Conservation (phyloP, 1,140 invertebrate species). For the Ganaspis sp. region DNA sequence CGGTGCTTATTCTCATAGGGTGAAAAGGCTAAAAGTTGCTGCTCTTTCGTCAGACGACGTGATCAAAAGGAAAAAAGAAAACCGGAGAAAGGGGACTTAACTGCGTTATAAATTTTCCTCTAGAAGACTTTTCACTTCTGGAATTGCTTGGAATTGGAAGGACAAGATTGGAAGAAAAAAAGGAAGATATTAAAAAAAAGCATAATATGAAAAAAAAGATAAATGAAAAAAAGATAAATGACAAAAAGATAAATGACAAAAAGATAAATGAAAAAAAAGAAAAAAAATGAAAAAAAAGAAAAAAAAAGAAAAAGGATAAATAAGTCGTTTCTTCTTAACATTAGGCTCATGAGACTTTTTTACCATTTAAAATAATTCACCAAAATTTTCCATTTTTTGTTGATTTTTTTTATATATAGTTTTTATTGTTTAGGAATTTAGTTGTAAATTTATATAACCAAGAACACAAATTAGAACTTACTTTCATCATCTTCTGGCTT, state of each 20-base stretch:
- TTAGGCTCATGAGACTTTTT: too few species aligned
- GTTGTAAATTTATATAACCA: too few species aligned
- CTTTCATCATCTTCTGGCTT: slow-evolving; percentile 68
- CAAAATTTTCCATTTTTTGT: background rate
- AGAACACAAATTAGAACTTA: slow-evolving; percentile 41
- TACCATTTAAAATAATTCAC: too few species aligned
- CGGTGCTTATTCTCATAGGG: background rate
- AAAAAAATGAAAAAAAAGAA: too few species aligned
- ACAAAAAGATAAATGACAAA: too few species aligned
- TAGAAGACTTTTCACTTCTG: background rate
- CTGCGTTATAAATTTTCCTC: slow-evolving; percentile 33
- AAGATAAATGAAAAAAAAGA: too few species aligned
- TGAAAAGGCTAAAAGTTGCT: slow-evolving; percentile 8
- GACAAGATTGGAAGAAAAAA: slow-evolving; percentile 47
- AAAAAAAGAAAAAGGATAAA: too few species aligned
- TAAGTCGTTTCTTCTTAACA: too few species aligned
- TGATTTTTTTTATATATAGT: slow-evolving; percentile 40
- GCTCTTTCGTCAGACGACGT: slow-evolving; percentile 25
- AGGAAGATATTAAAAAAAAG: slow-evolving; percentile 43
- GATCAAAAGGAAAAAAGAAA: slow-evolving; percentile 17
- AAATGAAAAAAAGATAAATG: too few species aligned
- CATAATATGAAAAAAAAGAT: slow-evolving; percentile 55
- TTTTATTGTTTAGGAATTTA: slow-evolving; percentile 28
- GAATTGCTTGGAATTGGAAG: slow-evolving; percentile 28
- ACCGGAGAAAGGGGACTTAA: slow-evolving; percentile 21